Conservation (phyloP, 64 coral and sea anemone species). For the Pachyseris speciosa region DNA sequence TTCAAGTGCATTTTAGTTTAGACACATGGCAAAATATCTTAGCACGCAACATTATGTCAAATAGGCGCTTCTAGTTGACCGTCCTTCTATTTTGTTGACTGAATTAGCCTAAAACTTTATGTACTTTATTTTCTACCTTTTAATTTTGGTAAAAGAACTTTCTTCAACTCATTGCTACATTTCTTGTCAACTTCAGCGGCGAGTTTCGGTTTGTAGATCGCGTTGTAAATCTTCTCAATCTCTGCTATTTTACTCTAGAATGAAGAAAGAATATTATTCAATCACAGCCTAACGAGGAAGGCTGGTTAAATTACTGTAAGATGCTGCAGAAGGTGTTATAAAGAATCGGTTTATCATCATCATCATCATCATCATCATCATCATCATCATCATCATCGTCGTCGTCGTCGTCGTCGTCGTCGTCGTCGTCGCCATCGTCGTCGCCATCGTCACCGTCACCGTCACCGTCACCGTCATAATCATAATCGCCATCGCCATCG, state of each 20-base stretch:
- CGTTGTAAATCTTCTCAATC: constrained; percentile 73
- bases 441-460: too few species aligned
- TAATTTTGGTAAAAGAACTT: constrained; percentile 75
- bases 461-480: too few species aligned
- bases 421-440: background rate
- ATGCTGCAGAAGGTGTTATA: background rate
- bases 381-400: background rate
- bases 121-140: constrained; percentile 65
- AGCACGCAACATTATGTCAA: too few species aligned
- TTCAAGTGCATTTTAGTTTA: too few species aligned
- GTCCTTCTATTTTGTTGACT: background rate
- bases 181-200: constrained; percentile 60
- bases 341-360: too few species aligned
- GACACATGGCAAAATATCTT: too few species aligned
- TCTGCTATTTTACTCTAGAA: constrained; percentile 29
- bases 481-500: too few species aligned
- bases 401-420: background rate
- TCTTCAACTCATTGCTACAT: constrained; percentile 78
- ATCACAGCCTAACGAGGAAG: background rate
- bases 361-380: background rate
- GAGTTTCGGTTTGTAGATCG: constrained; percentile 66
- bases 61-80: background rate
- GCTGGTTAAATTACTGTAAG: background rate
- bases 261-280: too few species aligned
- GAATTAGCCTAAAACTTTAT: background rate